phyloP scores from a whole-genome alignment of 2,797 vertebrate species.

The Choloepus didactylus region DNA sequence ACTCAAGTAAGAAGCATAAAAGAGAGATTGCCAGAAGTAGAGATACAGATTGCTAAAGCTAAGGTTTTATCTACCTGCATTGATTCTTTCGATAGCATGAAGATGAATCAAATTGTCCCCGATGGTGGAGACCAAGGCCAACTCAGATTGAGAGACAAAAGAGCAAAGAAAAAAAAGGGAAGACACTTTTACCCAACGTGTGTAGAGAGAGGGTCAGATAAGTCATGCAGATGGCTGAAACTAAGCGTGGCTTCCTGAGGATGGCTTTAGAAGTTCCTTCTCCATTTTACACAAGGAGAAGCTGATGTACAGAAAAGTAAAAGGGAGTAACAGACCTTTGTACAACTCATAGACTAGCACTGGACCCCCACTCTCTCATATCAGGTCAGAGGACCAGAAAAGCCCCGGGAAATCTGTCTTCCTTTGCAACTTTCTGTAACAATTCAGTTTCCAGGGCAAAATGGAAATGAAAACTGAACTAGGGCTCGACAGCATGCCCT shows the following conservation, averaged over 20 bases:
- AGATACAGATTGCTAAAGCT: neutral
- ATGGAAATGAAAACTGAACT: neutral
- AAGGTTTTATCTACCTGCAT: neutral
- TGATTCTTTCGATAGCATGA: neutral
- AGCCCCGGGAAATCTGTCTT: neutral
- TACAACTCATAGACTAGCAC: neutral
- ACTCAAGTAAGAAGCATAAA: neutral
- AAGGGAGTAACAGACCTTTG: neutral
- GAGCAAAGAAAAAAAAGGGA: neutral
- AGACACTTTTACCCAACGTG: neutral
- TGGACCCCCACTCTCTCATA: no score
- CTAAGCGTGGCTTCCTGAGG: no score
- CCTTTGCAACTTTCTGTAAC: no score
- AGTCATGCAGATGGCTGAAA: no score
- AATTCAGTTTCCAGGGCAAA: neutral
- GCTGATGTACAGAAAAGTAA: no score
- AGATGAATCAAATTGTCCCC: neutral
- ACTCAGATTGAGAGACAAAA: neutral
- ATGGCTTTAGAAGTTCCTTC: no score
- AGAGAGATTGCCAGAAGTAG: neutral
- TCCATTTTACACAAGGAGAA: no score
- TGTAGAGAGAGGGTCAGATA: neutral
- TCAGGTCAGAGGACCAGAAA: neutral
- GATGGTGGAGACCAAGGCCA: neutral
- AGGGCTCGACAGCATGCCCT: neutral